These are phyloP conservation scores for Galaxias olidus DNA, from an alignment of 2,797 vertebrate genomes.

Conservation along the genomic window DNA sequence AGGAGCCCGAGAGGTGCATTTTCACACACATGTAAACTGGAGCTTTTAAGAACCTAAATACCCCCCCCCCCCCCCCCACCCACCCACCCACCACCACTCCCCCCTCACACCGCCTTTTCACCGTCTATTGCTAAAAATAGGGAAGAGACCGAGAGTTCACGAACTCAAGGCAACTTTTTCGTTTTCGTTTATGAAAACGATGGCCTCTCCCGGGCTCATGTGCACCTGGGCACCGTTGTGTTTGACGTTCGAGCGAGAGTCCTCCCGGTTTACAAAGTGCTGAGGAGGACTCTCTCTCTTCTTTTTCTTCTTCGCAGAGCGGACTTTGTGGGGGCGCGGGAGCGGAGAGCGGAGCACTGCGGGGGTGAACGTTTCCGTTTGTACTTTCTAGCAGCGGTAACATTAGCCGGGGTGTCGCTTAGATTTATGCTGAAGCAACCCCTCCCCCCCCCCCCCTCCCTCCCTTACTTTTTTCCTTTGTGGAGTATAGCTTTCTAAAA, in stretches of 20 bases:
- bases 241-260: slow-evolving; percentile 35
- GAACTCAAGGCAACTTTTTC: no score
- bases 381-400: slow-evolving; percentile 53
- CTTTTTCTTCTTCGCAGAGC: slow-evolving; percentile 48
- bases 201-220: slow-evolving; percentile 20
- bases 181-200: slow-evolving; percentile 3
- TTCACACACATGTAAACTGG: slow-evolving; percentile 5
- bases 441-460: background rate
- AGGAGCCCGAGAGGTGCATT: slow-evolving; percentile 31
- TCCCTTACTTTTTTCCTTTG: slow-evolving; percentile 6
- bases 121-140: no score
- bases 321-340: background rate
- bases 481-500: slow-evolving; percentile 48
- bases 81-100: no score
- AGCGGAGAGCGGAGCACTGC: background rate
- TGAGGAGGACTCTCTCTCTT: slow-evolving; percentile 43
- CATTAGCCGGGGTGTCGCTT: slow-evolving; percentile 50
- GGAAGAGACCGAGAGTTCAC: no score
- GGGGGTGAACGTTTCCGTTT: slow-evolving; percentile 50
- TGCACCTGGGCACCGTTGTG: background rate
- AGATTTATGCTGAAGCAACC: slow-evolving; percentile 44
- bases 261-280: slow-evolving; percentile 25
- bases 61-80: no score
- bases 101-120: no score
- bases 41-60: no score